Percentiles rank a stretch among this genome's conserved stretches.
These are phyloP conservation scores for Neotragus pygmaeus DNA, from an alignment of 2,113 vertebrate genomes.

Conservation along the genomic window DNA sequence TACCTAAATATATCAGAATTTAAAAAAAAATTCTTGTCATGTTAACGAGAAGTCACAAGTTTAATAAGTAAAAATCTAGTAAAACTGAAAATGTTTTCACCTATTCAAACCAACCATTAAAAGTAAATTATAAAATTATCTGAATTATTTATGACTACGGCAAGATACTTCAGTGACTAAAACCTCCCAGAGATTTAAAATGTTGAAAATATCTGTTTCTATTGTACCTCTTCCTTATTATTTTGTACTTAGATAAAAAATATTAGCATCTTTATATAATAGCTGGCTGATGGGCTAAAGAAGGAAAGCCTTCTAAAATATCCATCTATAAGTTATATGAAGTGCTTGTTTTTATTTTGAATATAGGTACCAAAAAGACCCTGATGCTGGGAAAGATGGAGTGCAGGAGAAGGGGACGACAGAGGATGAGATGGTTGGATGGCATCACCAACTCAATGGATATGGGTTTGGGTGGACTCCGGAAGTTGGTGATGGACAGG, in stretches of 20 bases:
- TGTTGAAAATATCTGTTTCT: slow-evolving; percentile 8
- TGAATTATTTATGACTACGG: slow-evolving; percentile 28
- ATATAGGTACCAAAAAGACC: neutral
- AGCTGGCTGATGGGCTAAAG: neutral
- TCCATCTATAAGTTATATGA: neutral
- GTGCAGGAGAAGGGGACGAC: neutral
- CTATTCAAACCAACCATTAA: neutral
- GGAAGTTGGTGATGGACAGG: neutral
- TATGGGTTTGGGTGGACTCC: neutral
- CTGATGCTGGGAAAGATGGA: neutral
- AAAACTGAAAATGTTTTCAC: slow-evolving; percentile 27
- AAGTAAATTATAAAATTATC: slow-evolving; percentile 20
- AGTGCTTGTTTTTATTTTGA: slow-evolving; percentile 12
- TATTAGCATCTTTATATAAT: neutral
- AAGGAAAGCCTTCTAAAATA: neutral
- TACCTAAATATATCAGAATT: neutral
- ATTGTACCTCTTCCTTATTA: neutral
- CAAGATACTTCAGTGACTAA: slow-evolving; percentile 22
- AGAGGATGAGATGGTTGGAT: neutral
- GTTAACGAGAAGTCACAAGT: neutral
- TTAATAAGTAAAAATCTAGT: slow-evolving; percentile 24
- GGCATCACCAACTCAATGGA: neutral
- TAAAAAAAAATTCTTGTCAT: neutral
- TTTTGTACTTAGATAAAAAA: neutral
- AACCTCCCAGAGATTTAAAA: neutral